Conservation (phyloP, 2,113 vertebrate genomes). For the Dinomys branickii region DNA sequence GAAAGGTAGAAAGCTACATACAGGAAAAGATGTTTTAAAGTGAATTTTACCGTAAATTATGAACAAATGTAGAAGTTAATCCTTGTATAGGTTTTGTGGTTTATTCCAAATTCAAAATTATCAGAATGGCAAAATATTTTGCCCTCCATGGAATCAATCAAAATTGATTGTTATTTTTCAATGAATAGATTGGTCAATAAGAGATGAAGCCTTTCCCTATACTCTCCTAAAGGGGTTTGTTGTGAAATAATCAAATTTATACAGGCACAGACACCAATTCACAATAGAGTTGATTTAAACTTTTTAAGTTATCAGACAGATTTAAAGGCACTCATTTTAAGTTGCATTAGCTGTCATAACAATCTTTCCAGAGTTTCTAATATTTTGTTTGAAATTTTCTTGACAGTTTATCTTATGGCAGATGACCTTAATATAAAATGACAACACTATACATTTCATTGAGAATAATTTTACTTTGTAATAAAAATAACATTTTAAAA, state of each 20-base stretch:
- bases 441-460: background rate
- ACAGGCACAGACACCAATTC: background rate
- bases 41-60: too few relatives aligned
- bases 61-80: background rate
- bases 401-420: background rate
- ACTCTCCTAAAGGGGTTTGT: background rate
- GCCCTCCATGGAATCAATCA: background rate
- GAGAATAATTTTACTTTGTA: background rate
- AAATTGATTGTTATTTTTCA: background rate
- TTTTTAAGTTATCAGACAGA: background rate
- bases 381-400: background rate
- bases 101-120: background rate
- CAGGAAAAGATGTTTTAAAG: background rate
- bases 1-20: background rate
- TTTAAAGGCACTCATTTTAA: background rate
- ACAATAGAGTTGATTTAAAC: background rate
- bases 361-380: background rate
- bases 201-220: background rate
- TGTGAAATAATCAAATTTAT: background rate
- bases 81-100: too few relatives aligned
- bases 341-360: background rate
- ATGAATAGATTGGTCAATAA: background rate
- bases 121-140: background rate
- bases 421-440: background rate
- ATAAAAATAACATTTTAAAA: background rate